phyloP scores from a whole-genome alignment of 2,113 vertebrate species.

The Crotophaga sulcirostris region DNA sequence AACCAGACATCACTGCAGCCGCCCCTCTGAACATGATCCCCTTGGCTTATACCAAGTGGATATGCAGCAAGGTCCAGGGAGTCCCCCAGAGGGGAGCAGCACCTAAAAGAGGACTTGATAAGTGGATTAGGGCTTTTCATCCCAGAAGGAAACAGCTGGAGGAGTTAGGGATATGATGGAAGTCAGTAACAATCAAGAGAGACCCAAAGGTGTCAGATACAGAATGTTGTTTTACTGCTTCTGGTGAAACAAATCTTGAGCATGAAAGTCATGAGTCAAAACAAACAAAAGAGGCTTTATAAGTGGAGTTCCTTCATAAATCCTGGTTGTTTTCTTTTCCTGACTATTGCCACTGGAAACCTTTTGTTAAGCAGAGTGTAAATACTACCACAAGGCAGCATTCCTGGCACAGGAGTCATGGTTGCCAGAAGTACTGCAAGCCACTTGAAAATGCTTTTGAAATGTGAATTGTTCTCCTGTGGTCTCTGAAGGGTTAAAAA shows the following conservation, averaged over 20 bases:
- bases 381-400: neutral
- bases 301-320: neutral
- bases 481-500: neutral
- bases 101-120: neutral
- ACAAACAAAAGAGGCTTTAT: neutral
- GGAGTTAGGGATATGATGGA: neutral
- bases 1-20: neutral
- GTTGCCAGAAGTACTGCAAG: neutral
- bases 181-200: neutral
- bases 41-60: neutral
- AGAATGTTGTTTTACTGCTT: neutral
- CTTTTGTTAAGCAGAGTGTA: neutral
- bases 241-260: neutral
- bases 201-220: neutral
- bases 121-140: neutral
- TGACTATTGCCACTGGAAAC: neutral
- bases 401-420: neutral
- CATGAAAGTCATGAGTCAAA: neutral
- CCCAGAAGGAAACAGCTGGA: neutral
- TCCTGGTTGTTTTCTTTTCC: neutral
- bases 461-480: rapidly evolving
- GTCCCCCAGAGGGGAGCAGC: neutral
- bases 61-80: neutral
- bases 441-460: neutral
- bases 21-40: neutral